Base-by-base conservation (phyloP, 1,140 invertebrate species). In the Steinernema feltiae region DNA sequence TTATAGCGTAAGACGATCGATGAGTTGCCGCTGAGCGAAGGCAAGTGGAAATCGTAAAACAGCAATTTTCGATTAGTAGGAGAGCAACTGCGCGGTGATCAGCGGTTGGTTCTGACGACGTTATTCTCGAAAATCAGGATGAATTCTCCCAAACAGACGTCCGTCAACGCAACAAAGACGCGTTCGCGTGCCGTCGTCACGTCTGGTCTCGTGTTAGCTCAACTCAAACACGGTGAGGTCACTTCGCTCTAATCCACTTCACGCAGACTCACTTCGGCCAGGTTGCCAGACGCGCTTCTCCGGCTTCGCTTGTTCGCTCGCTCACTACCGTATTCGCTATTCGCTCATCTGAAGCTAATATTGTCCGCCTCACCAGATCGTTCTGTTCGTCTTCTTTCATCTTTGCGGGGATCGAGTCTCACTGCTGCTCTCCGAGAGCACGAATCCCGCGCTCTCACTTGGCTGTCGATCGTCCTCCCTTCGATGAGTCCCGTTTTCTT, bases 141-240 rank as follows among this genome's bases (percentile, higher is more conserved):
- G 2, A 46, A 46, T 18, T 41, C n/a, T 41, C 35, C 7, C 35
- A 41, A 41, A 41, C 35, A 63, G 12, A 7, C 53, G 24, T 3
- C 24, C 53, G 15, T 63, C 12, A 63, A 63, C 53, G 53, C 24
- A 15, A 63, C 53, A 63, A 63, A 63, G 24, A 3, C 7, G 35
- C 35, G 35, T 41, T 41, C 35, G 35, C 35, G 35, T 27, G 53
- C 24, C 53, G 12, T 63, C 53, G 53, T 7, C 53, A 7, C 53
- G 24, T 63, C 53, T 63, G 53, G 53, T 63, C 53, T 7, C 53
- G 53, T 63, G 53, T 63, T 63, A 63, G 53, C 53, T 63, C 24
- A 63, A 63, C 53, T 63, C 53, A 63, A 63, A 63, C 53, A 63
- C 7, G 53, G 53, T 63, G 53, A 63, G 53, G 53, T 63, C 53